Base-by-base conservation (phyloP, 2,888 invertebrate species). In the Ctena decussata region DNA sequence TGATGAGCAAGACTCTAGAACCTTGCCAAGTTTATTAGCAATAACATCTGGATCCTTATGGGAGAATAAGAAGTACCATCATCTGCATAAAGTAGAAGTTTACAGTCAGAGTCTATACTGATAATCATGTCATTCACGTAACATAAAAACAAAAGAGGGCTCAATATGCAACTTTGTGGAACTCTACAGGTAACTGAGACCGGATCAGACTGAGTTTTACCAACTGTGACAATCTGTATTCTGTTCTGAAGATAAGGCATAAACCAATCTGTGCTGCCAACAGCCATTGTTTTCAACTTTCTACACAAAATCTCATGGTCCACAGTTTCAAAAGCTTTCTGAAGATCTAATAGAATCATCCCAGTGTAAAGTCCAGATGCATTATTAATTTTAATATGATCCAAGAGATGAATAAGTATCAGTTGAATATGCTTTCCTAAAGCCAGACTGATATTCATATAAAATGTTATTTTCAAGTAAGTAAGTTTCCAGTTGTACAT, bases 51-150 rank as follows among this genome's bases (percentile, higher is more conserved):
- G 49, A 27, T 73, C 49, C 5, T 27, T 49, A 30, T 73, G 27
- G 6, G 49, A 46, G 32, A 49, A 73, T 46, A 73, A 32, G 12
- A 46, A 6, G 73, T 41, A 46, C 49, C 49, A 30, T 49, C 49
- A 11, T 73, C 73, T 46, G 30, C 46, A 49, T 73, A 73, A 8
- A 73, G 49, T 1, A 73, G n/a, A n/a, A 49, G 73, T 49, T 73
- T 73, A 27, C 73, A 73, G 27, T 73, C 49, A 30, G 37, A 6
- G 21, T 41, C 41, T 0, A 73, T 32, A 30, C 73, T 44, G 24
- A 24, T 12, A 24, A 44, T 27, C 46, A 46, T 73, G 21, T 46
- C 73, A 73, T 73, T 73, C 8, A 27, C 73, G 49, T 44, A 73
- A 32, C 73, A 73, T 15, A 73, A 15, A 32, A 73, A 73, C 49